phyloP scores from a whole-genome alignment of 2,888 invertebrate genomes.

The Heliconius erato region DNA sequence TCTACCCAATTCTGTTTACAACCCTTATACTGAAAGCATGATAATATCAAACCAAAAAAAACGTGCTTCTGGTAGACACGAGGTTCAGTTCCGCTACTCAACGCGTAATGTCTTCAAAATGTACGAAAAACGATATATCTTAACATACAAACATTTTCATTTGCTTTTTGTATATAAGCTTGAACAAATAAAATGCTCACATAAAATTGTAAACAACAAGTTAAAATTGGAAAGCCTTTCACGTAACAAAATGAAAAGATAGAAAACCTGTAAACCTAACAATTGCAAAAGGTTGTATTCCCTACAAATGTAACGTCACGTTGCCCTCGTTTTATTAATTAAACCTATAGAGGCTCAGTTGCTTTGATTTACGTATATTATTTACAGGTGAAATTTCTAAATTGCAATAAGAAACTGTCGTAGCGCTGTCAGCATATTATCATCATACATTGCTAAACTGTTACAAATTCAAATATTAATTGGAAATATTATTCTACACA shows the following conservation, averaged over 20 bases:
- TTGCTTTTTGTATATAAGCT: no score
- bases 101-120: no score
- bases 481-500: no score
- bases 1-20: no score
- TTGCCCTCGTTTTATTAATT: slow-evolving; percentile 55
- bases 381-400: slow-evolving; percentile 46
- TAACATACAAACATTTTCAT: no score
- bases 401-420: not conserved
- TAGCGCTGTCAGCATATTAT: not conserved
- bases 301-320: slow-evolving; percentile 36
- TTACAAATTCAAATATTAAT: no score
- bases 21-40: no score
- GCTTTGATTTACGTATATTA: slow-evolving; percentile 51
- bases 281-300: slow-evolving; percentile 6
- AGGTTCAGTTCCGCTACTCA: no score
- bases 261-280: slow-evolving; percentile 16
- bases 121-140: no score
- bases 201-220: not conserved
- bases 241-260: slow-evolving; percentile 16
- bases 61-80: no score
- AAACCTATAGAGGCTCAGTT: slow-evolving; percentile 49
- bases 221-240: not conserved
- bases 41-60: no score
- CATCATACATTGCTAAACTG: no score
- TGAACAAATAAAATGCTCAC: not conserved